Percentiles rank a stretch among this genome's conserved stretches.
Evolutionary conservation across 2,797 vertebrate genomes (phyloP).

Genomic region (Hapalemur alaotrensis): DNA sequence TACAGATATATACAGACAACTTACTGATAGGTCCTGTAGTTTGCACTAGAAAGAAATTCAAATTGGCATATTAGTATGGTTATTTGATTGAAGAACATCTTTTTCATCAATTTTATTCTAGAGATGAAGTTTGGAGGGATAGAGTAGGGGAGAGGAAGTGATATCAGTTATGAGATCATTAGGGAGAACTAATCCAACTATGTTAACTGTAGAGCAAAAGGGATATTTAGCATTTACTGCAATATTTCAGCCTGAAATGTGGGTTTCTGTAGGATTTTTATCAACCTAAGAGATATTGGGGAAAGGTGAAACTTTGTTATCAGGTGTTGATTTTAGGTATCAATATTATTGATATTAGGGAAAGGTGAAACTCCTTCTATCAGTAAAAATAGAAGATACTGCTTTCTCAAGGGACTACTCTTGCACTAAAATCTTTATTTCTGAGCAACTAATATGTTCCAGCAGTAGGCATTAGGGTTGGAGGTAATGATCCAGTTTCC

Average conservation of each 20-base stretch:
- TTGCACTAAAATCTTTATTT: not conserved
- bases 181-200: not conserved
- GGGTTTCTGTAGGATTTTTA: not conserved
- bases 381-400: not conserved
- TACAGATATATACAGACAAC: not conserved
- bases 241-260: not conserved
- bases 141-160: not conserved
- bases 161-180: not conserved
- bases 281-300: not conserved
- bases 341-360: not conserved
- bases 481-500: not conserved
- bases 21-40: constrained; percentile 67
- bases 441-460: not conserved
- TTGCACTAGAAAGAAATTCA: constrained; percentile 66
- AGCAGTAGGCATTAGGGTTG: not conserved
- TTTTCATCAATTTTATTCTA: constrained; percentile 8
- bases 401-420: not conserved
- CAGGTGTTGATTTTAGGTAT: not conserved
- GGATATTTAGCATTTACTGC: not conserved
- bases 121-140: not conserved
- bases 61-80: constrained; percentile 26
- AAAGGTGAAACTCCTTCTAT: not conserved
- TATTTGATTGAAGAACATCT: not conserved
- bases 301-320: not conserved
- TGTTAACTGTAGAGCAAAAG: not conserved